Conservation (phyloP, 2,113 vertebrate genomes). For the Laticauda colubrina region DNA sequence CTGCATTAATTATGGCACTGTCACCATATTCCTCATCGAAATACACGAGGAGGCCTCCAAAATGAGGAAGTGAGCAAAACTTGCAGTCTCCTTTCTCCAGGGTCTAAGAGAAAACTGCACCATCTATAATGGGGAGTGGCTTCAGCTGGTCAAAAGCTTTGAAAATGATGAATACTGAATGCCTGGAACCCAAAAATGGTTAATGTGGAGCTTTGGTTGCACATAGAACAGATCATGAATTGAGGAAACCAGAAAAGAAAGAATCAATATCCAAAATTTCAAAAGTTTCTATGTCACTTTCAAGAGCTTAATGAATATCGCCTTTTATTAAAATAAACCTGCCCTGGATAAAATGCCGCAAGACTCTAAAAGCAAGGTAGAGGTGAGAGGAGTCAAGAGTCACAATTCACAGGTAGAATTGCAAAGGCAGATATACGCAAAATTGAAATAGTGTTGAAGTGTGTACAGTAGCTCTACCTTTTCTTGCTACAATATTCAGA, state of each 20-base stretch:
- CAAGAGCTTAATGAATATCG: background rate
- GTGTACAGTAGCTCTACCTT: background rate
- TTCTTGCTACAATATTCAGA: background rate
- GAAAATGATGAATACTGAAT: background rate
- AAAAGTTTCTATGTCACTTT: background rate
- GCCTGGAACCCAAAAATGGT: background rate
- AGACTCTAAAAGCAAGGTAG: background rate
- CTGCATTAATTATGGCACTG: background rate
- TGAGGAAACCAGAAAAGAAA: background rate
- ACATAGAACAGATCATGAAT: background rate
- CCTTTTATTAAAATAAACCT: background rate
- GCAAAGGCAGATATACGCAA: background rate
- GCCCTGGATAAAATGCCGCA: background rate
- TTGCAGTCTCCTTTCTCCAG: background rate
- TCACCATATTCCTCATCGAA: background rate
- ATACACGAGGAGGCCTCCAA: rapidly evolving
- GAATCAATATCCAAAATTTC: background rate
- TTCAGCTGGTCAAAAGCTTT: background rate
- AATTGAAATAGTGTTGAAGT: background rate
- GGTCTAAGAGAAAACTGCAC: background rate
- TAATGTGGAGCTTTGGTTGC: background rate
- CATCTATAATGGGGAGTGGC: background rate
- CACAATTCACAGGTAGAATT: background rate
- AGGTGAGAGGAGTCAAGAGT: background rate
- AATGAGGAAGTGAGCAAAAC: background rate